Evolutionary conservation across 2,888 invertebrate species (phyloP), one percentile per base, ranked within the genome.

Genomic region (Brachyptera putata): DNA sequence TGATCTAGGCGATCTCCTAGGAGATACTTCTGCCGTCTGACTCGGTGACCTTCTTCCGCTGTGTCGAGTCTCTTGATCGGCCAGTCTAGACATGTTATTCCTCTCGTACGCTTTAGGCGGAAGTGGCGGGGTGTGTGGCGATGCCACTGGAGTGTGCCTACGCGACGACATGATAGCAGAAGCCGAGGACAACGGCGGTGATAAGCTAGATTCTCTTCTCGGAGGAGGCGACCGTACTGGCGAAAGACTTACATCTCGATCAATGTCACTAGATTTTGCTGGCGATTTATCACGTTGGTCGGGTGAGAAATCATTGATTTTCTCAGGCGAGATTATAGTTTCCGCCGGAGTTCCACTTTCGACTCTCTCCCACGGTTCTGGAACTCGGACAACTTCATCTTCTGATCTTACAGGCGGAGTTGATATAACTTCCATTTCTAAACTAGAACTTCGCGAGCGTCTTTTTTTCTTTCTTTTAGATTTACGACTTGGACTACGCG

Each of bases 71-170:
- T 64, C 65, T 77, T 78, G 78, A 63, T 75, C 73, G 60, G 72
- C 71, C 46, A 79, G 74, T 77, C 79, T 77, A 16, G 75, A 78
- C 49, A 74, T 75, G 65, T 71, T 75, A 59, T 1, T 76, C 76
- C 63, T n/a, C n/a, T n/a, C 80, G 70, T 79, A 80, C 1, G 71
- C 72, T 61, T 75, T 70, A 61, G 83, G 83, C 1, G 84, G 84
- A 55, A 78, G 76, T 1, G 81, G 77, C 0, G 88, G 87, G 2
- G 88, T 87, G 72, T 87, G 87, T 0, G 88, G 88, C 1, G 87
- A 87, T 55, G 79, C 26, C 46, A n/a, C n/a, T n/a, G n/a, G n/a
- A n/a, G n/a, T n/a, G n/a, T n/a, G n/a, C n/a, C n/a, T n/a, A n/a
- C n/a, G n/a, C n/a, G n/a, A n/a, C n/a, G n/a, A n/a, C n/a, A n/a